Evolutionary conservation across 2,888 invertebrate genomes (phyloP).

Genomic region (Brassicogethes aeneus): DNA sequence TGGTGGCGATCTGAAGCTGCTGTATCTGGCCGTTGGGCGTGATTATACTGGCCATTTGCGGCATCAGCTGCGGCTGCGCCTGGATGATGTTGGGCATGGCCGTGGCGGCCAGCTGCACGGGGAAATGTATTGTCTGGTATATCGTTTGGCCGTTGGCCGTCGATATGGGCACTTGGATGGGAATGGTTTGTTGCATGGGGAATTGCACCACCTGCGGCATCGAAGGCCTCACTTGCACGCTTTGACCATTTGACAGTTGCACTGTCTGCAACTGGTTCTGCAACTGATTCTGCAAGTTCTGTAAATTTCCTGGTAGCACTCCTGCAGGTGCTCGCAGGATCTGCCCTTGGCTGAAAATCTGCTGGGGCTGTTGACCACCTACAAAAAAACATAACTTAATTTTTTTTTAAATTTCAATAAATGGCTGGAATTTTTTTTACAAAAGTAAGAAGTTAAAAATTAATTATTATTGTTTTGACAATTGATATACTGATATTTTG

Average conservation of each 20-base stretch:
- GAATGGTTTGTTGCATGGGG: conserved; percentile 69
- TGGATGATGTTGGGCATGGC: conserved; percentile 51
- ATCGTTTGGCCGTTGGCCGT: conserved; percentile 84
- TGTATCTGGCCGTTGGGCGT: conserved; percentile 85
- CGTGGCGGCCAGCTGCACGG: conserved; percentile 66
- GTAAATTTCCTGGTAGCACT: conserved; percentile 60
- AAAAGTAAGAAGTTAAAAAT: too few species aligned
- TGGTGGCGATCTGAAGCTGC: conserved; percentile 65
- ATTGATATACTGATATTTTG: neutral
- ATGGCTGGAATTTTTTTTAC: too few species aligned
- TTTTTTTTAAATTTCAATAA: conserved; percentile 6
- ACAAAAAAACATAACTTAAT: conserved; percentile 16
- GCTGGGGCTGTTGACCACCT: conserved; percentile 46
- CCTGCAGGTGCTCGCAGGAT: conserved; percentile 65
- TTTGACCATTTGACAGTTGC: conserved; percentile 63
- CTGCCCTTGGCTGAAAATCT: conserved; percentile 55
- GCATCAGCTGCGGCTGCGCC: conserved; percentile 52
- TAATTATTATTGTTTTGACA: neutral
- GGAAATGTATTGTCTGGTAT: conserved; percentile 91
- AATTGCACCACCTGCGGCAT: conserved; percentile 51
- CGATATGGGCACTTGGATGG: conserved; percentile 84
- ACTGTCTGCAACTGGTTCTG: conserved; percentile 55
- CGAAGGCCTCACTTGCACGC: conserved; percentile 55
- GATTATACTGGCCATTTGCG: conserved; percentile 62
- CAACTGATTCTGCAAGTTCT: conserved; percentile 57